Base-by-base conservation (phyloP, 2,888 invertebrate species). In the Thalpophila matura region DNA sequence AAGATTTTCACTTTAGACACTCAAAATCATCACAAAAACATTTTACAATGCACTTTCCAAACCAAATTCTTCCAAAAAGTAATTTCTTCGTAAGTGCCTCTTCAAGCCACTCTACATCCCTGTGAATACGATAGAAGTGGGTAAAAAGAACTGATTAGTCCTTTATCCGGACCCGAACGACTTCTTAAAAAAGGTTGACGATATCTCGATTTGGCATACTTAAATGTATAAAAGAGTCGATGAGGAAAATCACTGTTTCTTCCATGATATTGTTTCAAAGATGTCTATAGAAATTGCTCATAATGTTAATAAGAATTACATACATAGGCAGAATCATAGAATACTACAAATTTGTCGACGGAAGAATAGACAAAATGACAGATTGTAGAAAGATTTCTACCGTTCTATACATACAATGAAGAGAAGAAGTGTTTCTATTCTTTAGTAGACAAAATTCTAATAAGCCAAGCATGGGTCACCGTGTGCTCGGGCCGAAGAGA, bases 111-210 rank as follows among this genome's bases (percentile, higher is more conserved):
- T 61, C 4, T 62, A 55, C 1, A 40, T 61, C 78, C 7, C 1
- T 10, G 62, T 54, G 12, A 38, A 18, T 14, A 37, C 69, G 66
- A 74, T 62, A 67, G 62, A 69, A 72, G 49, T 45, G 66, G 59
- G 40, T 45, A 68, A 59, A n/a, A 27, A 70, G 74, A 69, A 67
- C 83, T 83, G 79, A 82, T 84, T 85, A 84, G 83, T 78, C 74
- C 65, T 70, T 83, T 78, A 81, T 80, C 83, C 79, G 60, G 43
- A 53, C 40, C 45, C 62, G 59, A 65, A 61, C 54, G 61, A 58
- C 72, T 67, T 70, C 77, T 75, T 74, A 74, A 77, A 80, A 67
- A 83, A 82, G 79, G 83, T 83, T 82, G 84, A 82, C 79, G 80
- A 77, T 77, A 66, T 70, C 74, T 67, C 64, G 53, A 76, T 78